phyloP scores from a whole-genome alignment of 2,888 invertebrate species.

The Syrphus vitripennis region DNA sequence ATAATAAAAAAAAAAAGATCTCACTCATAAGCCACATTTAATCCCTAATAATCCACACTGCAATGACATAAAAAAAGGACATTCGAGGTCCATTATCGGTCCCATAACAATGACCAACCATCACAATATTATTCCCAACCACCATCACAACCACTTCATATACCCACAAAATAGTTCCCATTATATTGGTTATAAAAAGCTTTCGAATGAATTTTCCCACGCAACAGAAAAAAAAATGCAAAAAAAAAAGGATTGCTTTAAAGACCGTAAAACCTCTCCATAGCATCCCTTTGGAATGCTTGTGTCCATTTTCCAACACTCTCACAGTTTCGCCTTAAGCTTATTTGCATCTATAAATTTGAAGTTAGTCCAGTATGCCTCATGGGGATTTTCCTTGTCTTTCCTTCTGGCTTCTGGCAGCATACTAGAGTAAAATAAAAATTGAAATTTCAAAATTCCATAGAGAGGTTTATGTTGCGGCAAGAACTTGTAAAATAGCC shows the following conservation, averaged over 20 bases:
- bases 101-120: conserved; percentile 22
- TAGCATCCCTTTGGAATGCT: conserved; percentile 32
- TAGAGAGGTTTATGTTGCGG: not conserved
- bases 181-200: conserved; percentile 4
- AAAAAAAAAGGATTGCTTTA: conserved; percentile 11
- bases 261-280: conserved; percentile 37
- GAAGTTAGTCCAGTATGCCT: conserved; percentile 48
- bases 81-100: conserved; percentile 48
- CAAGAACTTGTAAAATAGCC: conserved; percentile 30
- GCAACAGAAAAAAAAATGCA: conserved; percentile 14
- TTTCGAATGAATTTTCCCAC: conserved; percentile 18
- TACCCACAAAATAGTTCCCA: not conserved
- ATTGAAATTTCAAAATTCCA: conserved; percentile 37
- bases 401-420: not conserved
- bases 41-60: conserved; percentile 32
- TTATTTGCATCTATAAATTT: conserved; percentile 65
- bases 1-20: not conserved
- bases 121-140: conserved; percentile 16
- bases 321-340: conserved; percentile 22
- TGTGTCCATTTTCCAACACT: conserved; percentile 1
- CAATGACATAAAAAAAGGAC: conserved; percentile 8
- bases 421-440: conserved; percentile 37
- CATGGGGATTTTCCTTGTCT: not conserved
- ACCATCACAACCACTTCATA: conserved; percentile 14
- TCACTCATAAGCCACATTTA: conserved; percentile 25